Evolutionary conservation across 1,140 invertebrate species (phyloP), one percentile per base, ranked within the genome.

Genomic region (Caenorhabditis inopinata): DNA sequence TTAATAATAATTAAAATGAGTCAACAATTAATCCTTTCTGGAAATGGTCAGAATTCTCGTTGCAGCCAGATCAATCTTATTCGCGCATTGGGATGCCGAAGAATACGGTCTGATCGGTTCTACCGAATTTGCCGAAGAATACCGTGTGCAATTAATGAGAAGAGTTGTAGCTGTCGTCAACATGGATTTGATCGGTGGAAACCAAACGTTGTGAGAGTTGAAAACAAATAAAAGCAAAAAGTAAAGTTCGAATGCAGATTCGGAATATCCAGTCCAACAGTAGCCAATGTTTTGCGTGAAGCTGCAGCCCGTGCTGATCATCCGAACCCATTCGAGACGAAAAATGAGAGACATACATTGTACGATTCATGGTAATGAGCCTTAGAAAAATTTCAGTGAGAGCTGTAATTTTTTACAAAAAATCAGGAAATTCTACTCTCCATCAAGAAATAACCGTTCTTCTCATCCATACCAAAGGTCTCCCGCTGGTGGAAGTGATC

Each of bases 71-170:
- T 42, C 38, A 42, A 42, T 42, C 14, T 14, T 42, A 14, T 91
- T 91, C 82, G 89, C 89, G 82, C 87, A 85, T 75, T 91, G 91
- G 91, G 91, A 89, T 78, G 90, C 90, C 4, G 91, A 91, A 85
- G 90, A 91, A 78, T 89, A 89, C 49, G 85, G 85, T 74, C 74
- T 91, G 18, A 88, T 91, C 68, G 90, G 91, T 11, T 88, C 85
- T 9, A 88, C 82, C 2, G 86, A 87, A 48, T 87, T 86, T 48
- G 85, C 85, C 4, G 83, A 87, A 74, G 86, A 87, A 47, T 87
- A 85, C 78, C 84, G 82, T 18, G 75, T 83, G 25, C 58, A 87
- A 18, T 73, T 87, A 25, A 62, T 18, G 5, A 62, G 84, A 48
- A 51, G 86, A 47, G 86, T 86, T 16, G 78, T 87, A 16, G 85